Evolutionary conservation across 1,140 invertebrate genomes (phyloP), one percentile per base, ranked within the genome.

Genomic region (Yoshiicerus persimilis): DNA sequence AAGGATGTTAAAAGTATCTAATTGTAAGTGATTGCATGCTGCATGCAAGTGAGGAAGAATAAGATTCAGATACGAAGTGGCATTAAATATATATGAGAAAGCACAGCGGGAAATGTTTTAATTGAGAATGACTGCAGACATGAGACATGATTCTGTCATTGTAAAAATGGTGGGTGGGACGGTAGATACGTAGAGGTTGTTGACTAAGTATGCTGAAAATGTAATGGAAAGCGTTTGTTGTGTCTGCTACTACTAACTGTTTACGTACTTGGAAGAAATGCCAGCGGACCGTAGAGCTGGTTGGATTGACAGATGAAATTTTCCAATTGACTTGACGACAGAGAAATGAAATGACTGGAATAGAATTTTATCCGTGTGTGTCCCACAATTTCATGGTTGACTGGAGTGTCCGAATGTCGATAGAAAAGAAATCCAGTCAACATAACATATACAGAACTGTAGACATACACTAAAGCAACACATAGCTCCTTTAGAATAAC

Each of bases 11-110:
- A 16, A 56, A 56, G 16, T 56, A 30, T 30, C 27, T 70, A 70
- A 70, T 70, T 70, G 75, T 80, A 80, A 80, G 23, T 80, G 75
- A 36, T 80, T 80, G 75, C 75, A 80, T 80, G 75, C 32, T 36
- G 32, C 75, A 80, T 32, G 75, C 32, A 80, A 34, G 9, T 11
- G n/a, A 2, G 47, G 20, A 56, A 56, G 47, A 56, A 56, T 56
- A 56, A 56, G 47, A 56, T 56, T 56, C 20, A n/a, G 13, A 56
- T n/a, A n/a, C n/a, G n/a, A 38, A 34, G 9, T 16, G 11, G 11
- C 13, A 36, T 13, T 77, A 32, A n/a, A n/a, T n/a, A 20, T n/a
- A 80, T 77, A 77, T 77, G 75, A 80, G 75, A 38, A 38, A 36
- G 16, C 20, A 3, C 75, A 80, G 75, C 75, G 23, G 75, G 75